Base-by-base conservation (phyloP, 2,113 vertebrate species). In the Mionectes macconnelli region DNA sequence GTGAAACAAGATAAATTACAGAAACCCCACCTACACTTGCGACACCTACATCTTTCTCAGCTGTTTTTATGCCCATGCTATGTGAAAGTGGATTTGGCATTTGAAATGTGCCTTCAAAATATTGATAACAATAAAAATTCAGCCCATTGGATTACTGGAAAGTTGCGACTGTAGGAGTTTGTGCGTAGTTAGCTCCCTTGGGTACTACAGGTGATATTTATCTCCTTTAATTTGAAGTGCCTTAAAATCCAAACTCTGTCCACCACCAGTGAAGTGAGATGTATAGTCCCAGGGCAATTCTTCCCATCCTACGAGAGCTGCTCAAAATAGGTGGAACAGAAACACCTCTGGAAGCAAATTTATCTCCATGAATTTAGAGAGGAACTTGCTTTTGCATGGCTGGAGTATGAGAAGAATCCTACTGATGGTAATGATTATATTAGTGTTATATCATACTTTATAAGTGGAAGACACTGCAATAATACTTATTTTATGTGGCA, bases 81-180 rank as follows among this genome's bases (percentile, higher is more conserved):
- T 75, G 35, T 81, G 77, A 45, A 89, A 94, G 69, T 42, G 81
- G 66, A 73, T 88, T 90, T 95, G 70, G 59, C 25, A 10, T 93
- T 87, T 85, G 33, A 92, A 96, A 83, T 83, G 52, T 84, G 64
- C 70, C 78, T 96, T 87, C 87, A 87, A 89, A 95, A 90, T 87
- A 77, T 39, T 85, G 87, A 49, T 94, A 79, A 94, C 64, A 93
- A 93, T 96, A 89, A 92, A 87, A 94, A 82, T 21, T 35, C 62
- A 55, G 49, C 52, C 47, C 30, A n/a, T 42, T 78, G 80, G 64
- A 67, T 89, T 68, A 28, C 37, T 49, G n/a, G 25, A 5, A 75
- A 55, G 53, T 37, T 95, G 19, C 73, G 70, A 25, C 52, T 84
- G 84, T 73, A 55, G 89, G 90, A 92, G 33, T 89, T 89, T 28